Base-by-base conservation (phyloP, 2,888 invertebrate genomes). In the Cremastobaeus sp. region DNA sequence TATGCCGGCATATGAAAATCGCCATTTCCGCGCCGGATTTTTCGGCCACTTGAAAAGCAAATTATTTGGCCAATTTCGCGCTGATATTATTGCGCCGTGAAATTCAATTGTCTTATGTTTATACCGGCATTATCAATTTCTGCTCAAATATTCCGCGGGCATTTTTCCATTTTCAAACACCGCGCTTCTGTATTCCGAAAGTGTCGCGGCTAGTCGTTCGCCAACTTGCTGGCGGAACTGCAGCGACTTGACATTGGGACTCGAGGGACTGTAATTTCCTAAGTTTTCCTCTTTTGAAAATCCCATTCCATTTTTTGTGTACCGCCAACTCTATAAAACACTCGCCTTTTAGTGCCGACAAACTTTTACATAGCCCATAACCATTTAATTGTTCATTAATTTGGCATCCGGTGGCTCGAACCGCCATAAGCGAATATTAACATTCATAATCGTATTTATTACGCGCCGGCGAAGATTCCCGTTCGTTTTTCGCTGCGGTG, bases 261-360 rank as follows among this genome's bases (percentile, higher is more conserved):
- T 57, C 68, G 25, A 25, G 74, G 74, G 64, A 74, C 64, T 68
- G 62, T 68, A 73, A 73, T 73, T 73, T 73, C 73, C 68, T 57
- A 73, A 73, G 73, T 73, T 73, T 68, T 68, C 68, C 47, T 66
- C 66, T 73, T 66, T 14, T 54, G 37, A 66, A 66, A 73, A 43
- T 54, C 25, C 34, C 17, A 11, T 32, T 35, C 39, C 55, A 45
- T 65, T 72, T 37, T 72, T 14, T 45, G 39, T 47, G 28, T 28
- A 59, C 30, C 65, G 12, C 43, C 18, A 50, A 62, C 35, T 62
- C 43, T 35, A 60, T 60, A 60, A 65, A 66, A 52, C 25, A 45
- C 47, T 64, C 64, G 37, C 57, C 57, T 43, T 64, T 71, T 62
- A 55, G 57, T 37, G 35, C 47, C 32, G 39, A 59, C 50, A 32